Base-by-base conservation (phyloP, 2,888 invertebrate species). In the Nematopogon swammerdamellus region DNA sequence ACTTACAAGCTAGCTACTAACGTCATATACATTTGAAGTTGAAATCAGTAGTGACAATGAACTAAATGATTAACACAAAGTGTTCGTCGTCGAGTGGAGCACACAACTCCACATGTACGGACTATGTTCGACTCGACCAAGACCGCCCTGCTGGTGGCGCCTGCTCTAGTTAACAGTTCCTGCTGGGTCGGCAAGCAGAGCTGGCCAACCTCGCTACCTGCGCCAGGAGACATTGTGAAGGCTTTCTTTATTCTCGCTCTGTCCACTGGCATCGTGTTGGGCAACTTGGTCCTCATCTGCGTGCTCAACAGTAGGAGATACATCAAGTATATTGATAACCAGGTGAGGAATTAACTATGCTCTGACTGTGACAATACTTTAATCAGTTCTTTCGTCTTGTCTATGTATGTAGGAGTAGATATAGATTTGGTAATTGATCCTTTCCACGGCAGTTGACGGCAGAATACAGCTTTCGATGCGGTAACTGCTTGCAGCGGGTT, bases 301-400 rank as follows among this genome's bases (percentile, higher is more conserved):
- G 92, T 92, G 47, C 85, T 93, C 61, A 93, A 92, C 70, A 92
- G 90, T 68, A 82, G 91, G 48, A 82, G 90, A 54, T 92, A 91
- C 67, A 85, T 90, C 61, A 90, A 91, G 63, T 92, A 91, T 64
- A 92, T 93, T 59, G 92, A 92, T 65, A 89, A 91, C 59, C 92
- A 92, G 89, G 92, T 92, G 69, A 70, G 67, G 59, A 36, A 49
- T 44, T 48, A 45, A 18, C 18, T 48, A 52, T 47, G 19, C 25
- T 25, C 5, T 25, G 8, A 8, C 8, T 25, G 25, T 25, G n/a
- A n/a, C n/a, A n/a, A n/a, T 25, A 25, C 5, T 25, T 25, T 8
- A 25, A 6, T 25, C 8, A 6, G 25, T 25, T 25, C 8, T 25
- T 25, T 25, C 25, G 25, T 8, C 5, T 8, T 4, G n/a, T n/a